Evolutionary conservation across 1,140 invertebrate species (phyloP), one percentile per base, ranked within the genome.

Genomic region (Diorhabda sublineata): DNA sequence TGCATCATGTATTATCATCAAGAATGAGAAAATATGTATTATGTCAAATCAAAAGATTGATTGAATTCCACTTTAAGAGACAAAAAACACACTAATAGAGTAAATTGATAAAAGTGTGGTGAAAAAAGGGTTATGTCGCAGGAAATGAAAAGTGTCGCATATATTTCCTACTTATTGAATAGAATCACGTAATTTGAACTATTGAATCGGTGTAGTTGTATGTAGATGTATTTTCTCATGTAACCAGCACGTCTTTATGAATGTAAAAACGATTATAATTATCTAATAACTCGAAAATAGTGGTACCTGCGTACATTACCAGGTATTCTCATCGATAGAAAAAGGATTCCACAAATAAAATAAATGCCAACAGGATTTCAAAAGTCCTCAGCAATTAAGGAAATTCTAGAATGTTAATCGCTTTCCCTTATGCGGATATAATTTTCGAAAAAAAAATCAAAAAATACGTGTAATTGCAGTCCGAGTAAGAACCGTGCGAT

Each of bases 371-470:
- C 42, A 66, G 64, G 44, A 66, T 66, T 66, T 66, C 43, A 47
- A 45, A 63, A 57, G 56, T 45, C 64, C 9, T 42, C n/a, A 5
- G 67, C 67, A 68, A 68, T 68, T 68, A 68, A 68, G 67, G 67
- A 68, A 57, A 68, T 68, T 63, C 67, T 61, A 68, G 67, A 68
- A 68, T 68, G 67, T 68, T 68, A 68, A 68, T 68, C 56, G 67
- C 62, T 45, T 41, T 62, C 5, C 67, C 67, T 62, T 68, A 68
- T 68, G 67, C 56, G 67, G 67, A 26, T 5, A 58, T 42, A 41
- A 68, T 68, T 62, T 68, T 68, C 61, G 45, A 68, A 68, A 68
- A 68, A 68, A 68, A 62, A 26, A 26, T 26, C 8, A 42, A 52
- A 62, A 68, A 62, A 61, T 68, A 68, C 67, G 67, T 68, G 67